Conservation (phyloP, 2,888 invertebrate species). For the Tenthredo notha region DNA sequence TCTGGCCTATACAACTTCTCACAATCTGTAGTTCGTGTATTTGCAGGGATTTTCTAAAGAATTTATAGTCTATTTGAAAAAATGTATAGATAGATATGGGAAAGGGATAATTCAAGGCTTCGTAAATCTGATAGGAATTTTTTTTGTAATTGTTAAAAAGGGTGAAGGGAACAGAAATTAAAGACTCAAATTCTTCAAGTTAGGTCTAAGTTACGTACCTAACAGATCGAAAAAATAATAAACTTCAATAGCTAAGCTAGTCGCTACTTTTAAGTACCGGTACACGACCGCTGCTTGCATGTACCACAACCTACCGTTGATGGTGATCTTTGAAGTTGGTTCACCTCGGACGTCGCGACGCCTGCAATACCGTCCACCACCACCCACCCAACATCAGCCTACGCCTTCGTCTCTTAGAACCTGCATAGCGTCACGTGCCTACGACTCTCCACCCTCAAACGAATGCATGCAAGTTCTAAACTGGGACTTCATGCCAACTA, state of each 20-base stretch:
- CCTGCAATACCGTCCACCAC: background rate
- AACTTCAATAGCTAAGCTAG: background rate
- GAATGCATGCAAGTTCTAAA: conserved; percentile 55
- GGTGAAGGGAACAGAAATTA: background rate
- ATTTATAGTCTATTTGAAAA: background rate
- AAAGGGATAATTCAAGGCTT: too few species aligned
- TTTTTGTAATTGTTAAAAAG: background rate
- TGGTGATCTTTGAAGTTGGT: conserved; percentile 18
- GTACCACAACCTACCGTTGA: background rate
- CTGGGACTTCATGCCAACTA: conserved; percentile 28
- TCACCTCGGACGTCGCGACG: conserved; percentile 44
- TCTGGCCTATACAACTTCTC: background rate
- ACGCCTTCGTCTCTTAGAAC: background rate
- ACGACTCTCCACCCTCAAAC: conserved; percentile 52
- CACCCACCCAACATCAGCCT: background rate
- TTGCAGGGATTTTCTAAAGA: background rate
- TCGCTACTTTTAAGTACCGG: background rate
- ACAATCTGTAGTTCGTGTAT: background rate
- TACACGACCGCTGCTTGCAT: background rate
- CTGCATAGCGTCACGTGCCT: conserved; percentile 54
- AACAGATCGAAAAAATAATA: background rate
- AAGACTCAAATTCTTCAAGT: background rate
- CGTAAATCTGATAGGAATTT: too few species aligned
- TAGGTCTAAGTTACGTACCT: background rate
- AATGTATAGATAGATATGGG: too few species aligned